A percentile compares a stretch with the other conserved stretches of the same genome.
Evolutionary conservation across 2,888 invertebrate genomes (phyloP).

Genomic region (Hybos culiciformis): DNA sequence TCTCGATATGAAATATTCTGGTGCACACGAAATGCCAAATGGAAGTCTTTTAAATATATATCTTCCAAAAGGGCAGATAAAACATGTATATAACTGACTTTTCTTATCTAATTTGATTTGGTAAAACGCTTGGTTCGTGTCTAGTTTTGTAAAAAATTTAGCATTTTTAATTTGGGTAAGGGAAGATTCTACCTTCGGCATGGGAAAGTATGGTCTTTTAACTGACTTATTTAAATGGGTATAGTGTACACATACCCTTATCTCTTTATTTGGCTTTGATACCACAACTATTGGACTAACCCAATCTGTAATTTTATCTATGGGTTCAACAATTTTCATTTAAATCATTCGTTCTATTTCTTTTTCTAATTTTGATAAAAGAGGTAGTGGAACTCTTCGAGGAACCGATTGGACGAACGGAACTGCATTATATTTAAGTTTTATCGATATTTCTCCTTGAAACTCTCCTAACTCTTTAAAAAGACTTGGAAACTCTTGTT

Average conservation of each 20-base stretch:
- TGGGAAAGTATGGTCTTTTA: slow-evolving; percentile 6
- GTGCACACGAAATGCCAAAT: too few species aligned
- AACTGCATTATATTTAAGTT: slow-evolving; percentile 6
- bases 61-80: slow-evolving; percentile 7
- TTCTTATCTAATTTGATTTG: slow-evolving; percentile 9
- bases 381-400: slow-evolving; percentile 1
- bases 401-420: slow-evolving; percentile 8
- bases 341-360: slow-evolving; percentile 4
- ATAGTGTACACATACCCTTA: slow-evolving; percentile 5
- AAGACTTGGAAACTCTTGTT: slow-evolving; percentile 4
- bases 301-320: slow-evolving; percentile 6
- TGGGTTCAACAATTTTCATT: slow-evolving; percentile 2
- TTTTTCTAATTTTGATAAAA: slow-evolving; percentile 4
- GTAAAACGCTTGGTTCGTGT: slow-evolving; percentile 7
- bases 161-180: slow-evolving; percentile 1
- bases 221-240: slow-evolving; percentile 7
- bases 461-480: slow-evolving; percentile 7
- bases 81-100: too few species aligned
- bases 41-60: slow-evolving; percentile 8
- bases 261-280: slow-evolving; percentile 1
- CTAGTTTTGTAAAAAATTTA: slow-evolving; percentile 8
- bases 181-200: not conserved
- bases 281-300: slow-evolving; percentile 8
- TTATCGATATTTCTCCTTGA: slow-evolving; percentile 8
- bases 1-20: too few species aligned